Percentiles rank a stretch among this genome's conserved stretches.
These are phyloP conservation scores for Paracentrotus lividus DNA, from an alignment of 53 echinoderm and acorn worm genomes.

Conservation along the genomic window DNA sequence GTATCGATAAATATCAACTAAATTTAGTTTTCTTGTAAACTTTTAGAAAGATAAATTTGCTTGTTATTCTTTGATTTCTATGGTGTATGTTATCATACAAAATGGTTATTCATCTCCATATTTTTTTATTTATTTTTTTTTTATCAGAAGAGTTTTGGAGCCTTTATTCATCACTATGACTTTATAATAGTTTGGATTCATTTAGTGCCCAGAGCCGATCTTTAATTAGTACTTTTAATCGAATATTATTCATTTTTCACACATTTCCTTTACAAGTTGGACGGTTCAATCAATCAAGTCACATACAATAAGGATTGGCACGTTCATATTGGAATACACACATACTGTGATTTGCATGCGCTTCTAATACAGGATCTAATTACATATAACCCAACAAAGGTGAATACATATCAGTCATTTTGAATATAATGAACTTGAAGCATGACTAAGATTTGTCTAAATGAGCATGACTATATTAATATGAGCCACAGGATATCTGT, in stretches of 20 bases:
- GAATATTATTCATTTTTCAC: not conserved
- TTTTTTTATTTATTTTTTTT: not conserved
- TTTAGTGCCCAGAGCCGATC: not conserved
- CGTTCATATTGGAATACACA: not conserved
- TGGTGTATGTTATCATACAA: no score
- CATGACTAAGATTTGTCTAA: not conserved
- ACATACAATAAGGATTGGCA: not conserved
- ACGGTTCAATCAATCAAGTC: not conserved
- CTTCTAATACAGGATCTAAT: not conserved
- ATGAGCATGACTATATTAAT: not conserved
- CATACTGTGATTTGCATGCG: not conserved
- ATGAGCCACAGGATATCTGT: not conserved
- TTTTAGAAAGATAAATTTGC: no score
- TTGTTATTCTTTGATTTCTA: no score
- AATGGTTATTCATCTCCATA: no score
- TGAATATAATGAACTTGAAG: not conserved
- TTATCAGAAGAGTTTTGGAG: not conserved
- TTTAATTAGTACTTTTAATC: not conserved
- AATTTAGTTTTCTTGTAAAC: no score
- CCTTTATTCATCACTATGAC: no score
- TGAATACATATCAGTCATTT: not conserved
- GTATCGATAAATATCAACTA: no score
- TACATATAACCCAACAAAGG: no score
- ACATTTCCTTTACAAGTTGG: slow-evolving; percentile 1
- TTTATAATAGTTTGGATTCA: not conserved